Base-by-base conservation (phyloP, 2,797 vertebrate genomes). In the Merluccius polli region DNA sequence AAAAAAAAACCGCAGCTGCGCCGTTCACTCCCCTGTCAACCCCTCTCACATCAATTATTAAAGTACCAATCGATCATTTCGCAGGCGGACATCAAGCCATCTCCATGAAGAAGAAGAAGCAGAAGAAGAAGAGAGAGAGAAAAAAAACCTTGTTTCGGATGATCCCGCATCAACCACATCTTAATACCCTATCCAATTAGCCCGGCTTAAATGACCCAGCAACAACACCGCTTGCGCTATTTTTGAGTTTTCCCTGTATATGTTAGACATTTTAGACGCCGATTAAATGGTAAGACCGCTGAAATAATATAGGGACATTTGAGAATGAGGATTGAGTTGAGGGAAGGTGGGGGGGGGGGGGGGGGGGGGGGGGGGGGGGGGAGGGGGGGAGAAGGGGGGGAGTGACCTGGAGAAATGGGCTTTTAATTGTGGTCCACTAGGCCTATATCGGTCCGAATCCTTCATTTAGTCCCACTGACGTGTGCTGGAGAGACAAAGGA, bases 11-110 rank as follows among this genome's bases (percentile, higher is more conserved):
- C 91, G 85, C 90, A 91, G 91, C 89, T 91, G 88, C 85, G 77
- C 85, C 86, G 86, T 90, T 91, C 90, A 89, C 89, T 89, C 89
- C 83, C 88, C 87, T 84, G 89, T 90, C 87, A 89, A 86, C 86
- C 89, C 87, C 88, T 86, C 83, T 84, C 86, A 83, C 91, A 94
- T 94, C 91, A 94, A 94, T 94, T 94, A 94, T 94, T 94, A 91
- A 94, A 88, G 90, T 85, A 79, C 73, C 80, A 84, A 94, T 94
- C 92, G 93, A 94, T 93, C 90, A 93, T 90, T 90, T 92, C 85
- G 84, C 88, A 78, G 85, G 90, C 87, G 88, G 90, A 92, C 87
- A 89, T 92, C 90, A 91, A 89, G 87, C 87, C 87, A 81, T 84
- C 83, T 90, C 85, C 83, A 75, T 76, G 82, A 83, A 84, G 86